A percentile compares a stretch with the other conserved stretches of the same genome.
phyloP scores from a whole-genome alignment of 1,140 invertebrate genomes.

The Dendroctonus ponderosae region DNA sequence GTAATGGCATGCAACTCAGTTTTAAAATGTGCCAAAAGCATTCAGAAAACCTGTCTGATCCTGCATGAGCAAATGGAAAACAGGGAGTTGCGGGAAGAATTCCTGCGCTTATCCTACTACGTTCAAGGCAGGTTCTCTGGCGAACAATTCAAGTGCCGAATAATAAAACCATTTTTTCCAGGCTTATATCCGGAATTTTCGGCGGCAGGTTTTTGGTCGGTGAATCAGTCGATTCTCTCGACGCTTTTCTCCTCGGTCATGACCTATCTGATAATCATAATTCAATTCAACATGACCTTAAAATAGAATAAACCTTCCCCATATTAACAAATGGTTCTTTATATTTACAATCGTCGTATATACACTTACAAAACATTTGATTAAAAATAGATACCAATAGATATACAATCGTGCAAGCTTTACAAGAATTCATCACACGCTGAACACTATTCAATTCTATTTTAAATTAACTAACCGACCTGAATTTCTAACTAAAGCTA shows the following conservation, averaged over 20 bases:
- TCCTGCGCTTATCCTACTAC: constrained; percentile 11
- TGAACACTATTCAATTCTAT: too few species aligned
- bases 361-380: too few species aligned
- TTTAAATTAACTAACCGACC: too few species aligned
- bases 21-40: constrained; percentile 4
- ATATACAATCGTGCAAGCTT: too few species aligned
- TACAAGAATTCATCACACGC: too few species aligned
- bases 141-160: neutral
- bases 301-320: neutral
- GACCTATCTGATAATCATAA: constrained; percentile 28
- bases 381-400: too few species aligned
- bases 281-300: constrained; percentile 30
- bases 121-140: constrained; percentile 9
- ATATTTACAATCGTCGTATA: too few species aligned
- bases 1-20: constrained; percentile 25
- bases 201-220: constrained; percentile 27
- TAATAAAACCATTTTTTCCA: constrained; percentile 9
- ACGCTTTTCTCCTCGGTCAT: constrained; percentile 29
- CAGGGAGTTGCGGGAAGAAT: neutral
- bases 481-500: too few species aligned
- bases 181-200: constrained; percentile 22
- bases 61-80: constrained; percentile 13
- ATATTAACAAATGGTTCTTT: too few species aligned
- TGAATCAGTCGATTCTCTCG: constrained; percentile 15
- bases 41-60: constrained; percentile 14